These are phyloP conservation scores for Zophobas morio DNA, from an alignment of 1,140 invertebrate species.

Conservation along the genomic window DNA sequence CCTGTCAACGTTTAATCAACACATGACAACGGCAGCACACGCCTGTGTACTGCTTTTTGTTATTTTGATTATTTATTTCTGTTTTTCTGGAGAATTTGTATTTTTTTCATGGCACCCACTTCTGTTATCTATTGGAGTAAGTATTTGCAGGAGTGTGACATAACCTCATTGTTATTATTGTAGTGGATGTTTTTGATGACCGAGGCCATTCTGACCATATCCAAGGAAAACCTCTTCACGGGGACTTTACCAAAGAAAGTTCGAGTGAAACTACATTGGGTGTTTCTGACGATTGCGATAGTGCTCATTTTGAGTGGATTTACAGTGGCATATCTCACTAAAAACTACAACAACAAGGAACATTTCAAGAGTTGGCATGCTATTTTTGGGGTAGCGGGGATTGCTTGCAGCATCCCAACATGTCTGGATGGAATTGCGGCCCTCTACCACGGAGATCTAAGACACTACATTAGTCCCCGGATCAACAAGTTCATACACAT, in stretches of 20 bases:
- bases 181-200: conserved; percentile 62
- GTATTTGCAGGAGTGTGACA: conserved; percentile 35
- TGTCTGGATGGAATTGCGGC: conserved; percentile 54
- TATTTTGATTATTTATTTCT: conserved; percentile 55
- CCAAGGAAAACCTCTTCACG: conserved; percentile 54
- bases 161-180: conserved; percentile 38
- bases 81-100: conserved; percentile 53
- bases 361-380: conserved; percentile 61
- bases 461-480: conserved; percentile 50
- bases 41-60: conserved; percentile 55
- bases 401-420: conserved; percentile 52
- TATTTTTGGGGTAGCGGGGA: conserved; percentile 56
- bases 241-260: conserved; percentile 44
- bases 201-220: conserved; percentile 58
- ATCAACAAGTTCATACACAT: conserved; percentile 59
- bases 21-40: conserved; percentile 58
- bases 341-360: conserved; percentile 55
- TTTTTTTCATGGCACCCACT: conserved; percentile 64
- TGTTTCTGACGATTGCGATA: conserved; percentile 48
- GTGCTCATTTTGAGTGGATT: conserved; percentile 53
- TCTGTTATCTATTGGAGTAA: conserved; percentile 59
- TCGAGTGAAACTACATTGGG: conserved; percentile 54
- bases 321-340: conserved; percentile 56
- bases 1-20: conserved; percentile 18
- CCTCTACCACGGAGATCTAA: conserved; percentile 57